Conservation (phyloP, 2,888 invertebrate genomes). For the Ommatoiulus sabulosus region DNA sequence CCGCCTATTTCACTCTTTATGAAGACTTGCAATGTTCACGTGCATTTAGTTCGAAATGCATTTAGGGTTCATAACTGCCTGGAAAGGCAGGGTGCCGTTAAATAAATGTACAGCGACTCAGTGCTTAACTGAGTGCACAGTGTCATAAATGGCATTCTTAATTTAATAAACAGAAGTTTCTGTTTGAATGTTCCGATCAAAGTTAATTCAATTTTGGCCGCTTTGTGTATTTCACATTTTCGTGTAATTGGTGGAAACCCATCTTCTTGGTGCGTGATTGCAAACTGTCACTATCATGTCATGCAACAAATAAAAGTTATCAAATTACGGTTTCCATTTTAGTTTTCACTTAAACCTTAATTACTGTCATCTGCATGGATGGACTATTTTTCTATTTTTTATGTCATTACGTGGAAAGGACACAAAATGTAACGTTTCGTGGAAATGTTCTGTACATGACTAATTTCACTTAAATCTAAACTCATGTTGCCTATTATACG, state of each 20-base stretch:
- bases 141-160: neutral
- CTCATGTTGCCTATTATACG: neutral
- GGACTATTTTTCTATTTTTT: neutral
- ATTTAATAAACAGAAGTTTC: conserved; percentile 16
- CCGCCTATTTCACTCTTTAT: no score
- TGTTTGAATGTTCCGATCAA: neutral
- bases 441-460: neutral
- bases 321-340: conserved; percentile 18
- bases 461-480: neutral
- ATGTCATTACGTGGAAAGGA: neutral
- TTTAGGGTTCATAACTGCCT: no score
- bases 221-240: neutral
- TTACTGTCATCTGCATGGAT: neutral
- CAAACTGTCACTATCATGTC: conserved; percentile 39
- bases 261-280: neutral
- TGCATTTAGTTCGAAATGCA: no score
- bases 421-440: neutral
- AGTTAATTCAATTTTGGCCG: conserved; percentile 36
- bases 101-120: neutral
- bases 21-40: no score
- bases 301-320: conserved; percentile 13
- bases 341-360: conserved; percentile 15
- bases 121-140: neutral
- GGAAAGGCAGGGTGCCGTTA: no score
- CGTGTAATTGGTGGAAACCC: neutral